Evolutionary conservation across 2,113 vertebrate genomes (phyloP), one percentile per base, ranked within the genome.

Genomic region (Paedocypris sp.): DNA sequence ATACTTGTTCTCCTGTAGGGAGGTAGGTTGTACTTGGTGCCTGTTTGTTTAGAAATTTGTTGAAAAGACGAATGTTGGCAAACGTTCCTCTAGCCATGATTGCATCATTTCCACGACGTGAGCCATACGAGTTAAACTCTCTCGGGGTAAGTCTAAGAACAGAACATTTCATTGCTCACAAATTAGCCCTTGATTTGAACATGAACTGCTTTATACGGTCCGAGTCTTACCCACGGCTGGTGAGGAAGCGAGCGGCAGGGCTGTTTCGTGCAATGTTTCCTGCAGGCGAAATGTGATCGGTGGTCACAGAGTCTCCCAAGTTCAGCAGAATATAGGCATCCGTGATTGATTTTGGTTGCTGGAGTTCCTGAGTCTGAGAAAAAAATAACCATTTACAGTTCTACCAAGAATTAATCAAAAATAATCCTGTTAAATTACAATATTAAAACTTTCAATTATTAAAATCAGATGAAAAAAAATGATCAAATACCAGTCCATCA

Each of bases 261-360:
- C 94, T 97, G 73, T 83, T 93, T 62, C 93, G 87, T 61, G 94
- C 93, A 18, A 99, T 99, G 80, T 98, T 99, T 47, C 95, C 95
- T 8, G 94, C 95, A 16, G 95, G 95, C 47, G 94, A 98, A 65
- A 99, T 99, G 77, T 99, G 94, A 73, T 99, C 94, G 0, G 95
- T 99, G 41, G 95, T 99, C 60, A 99, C 93, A 0, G 95, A 99
- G 75, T 99, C 94, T 4, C 94, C 93, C 46, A 99, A 61, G 78
- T 88, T 94, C 63, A 99, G 79, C 4, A 99, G 86, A 35, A 96
- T 94, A 2, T 89, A 88, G 19, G 94, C 93, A 0, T 87, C 80
- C n/a, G 69, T 69, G 49, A 99, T 89, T 26, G 89, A 87, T 67
- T 81, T 80, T 0, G 89, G 87, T 0, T 83, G 75, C 52, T 83